Base-by-base conservation (phyloP, 1,140 invertebrate species). In the Caenorhabditis inopinata region DNA sequence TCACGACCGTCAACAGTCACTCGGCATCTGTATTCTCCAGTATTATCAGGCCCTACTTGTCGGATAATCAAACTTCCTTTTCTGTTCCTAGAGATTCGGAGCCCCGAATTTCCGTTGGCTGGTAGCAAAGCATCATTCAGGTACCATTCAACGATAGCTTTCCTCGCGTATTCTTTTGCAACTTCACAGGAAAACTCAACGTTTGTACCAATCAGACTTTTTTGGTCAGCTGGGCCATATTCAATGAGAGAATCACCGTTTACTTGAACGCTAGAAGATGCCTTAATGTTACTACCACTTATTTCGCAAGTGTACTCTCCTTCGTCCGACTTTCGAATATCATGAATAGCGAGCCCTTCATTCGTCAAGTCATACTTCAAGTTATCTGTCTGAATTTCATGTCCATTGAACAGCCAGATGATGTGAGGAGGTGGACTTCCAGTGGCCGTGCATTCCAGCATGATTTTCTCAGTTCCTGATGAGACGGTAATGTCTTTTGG, bases 321-420 rank as follows among this genome's bases (percentile, higher is more conserved):
- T 48, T 47, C 74, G 48, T 51, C 47, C 6, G 45, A 48, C 27
- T 47, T 51, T 48, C 74, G 74, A 9, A 62, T 23, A 16, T 42
- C 45, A 29, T 74, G 32, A 51, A 68, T 68, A 25, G 53, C 2
- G 9, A 68, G 18, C 21, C 29, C 68, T 9, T 45, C 32, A 46
- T 25, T 45, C 6, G 68, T 46, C n/a, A 79, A 21, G 74, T 38
- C 48, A 27, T 68, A 35, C 23, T 79, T 62, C 11, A 58, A 62
- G 25, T 93, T 92, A 77, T 92, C 94, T 85, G 93, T 92, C 7
- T 94, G 92, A 79, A 92, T 92, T 45, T 95, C 95, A 42, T 94
- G 94, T 89, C 94, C 94, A 88, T 97, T 97, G 27, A 76, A 23
- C 18, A 76, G 32, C 58, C 58, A 68, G 32, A 68, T 42, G 12